phyloP scores from a whole-genome alignment of 1,140 invertebrate genomes.

The Meloidogyne exigua region DNA sequence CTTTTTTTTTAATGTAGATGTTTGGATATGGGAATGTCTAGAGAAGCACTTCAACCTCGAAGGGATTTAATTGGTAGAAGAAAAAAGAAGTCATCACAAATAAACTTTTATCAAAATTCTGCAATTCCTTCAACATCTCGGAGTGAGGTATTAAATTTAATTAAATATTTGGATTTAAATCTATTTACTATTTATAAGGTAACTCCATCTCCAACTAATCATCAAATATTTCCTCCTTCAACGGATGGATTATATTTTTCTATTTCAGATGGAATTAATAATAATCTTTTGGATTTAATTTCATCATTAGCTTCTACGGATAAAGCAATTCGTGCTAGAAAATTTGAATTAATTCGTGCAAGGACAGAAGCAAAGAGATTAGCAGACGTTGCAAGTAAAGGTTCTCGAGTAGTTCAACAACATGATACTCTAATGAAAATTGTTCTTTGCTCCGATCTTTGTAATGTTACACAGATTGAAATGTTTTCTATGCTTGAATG shows the following conservation, averaged over 20 bases:
- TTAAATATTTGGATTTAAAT: too few species aligned
- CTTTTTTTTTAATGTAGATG: slow-evolving; percentile 66
- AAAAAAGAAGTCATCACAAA: slow-evolving; percentile 21
- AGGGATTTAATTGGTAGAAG: slow-evolving; percentile 16
- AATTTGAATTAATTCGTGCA: slow-evolving; percentile 46
- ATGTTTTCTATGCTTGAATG: slow-evolving; percentile 46
- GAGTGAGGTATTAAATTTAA: slow-evolving; percentile 9
- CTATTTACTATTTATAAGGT: neutral
- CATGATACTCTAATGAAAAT: slow-evolving; percentile 35
- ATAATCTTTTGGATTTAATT: slow-evolving; percentile 37
- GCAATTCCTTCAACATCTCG: slow-evolving; percentile 7
- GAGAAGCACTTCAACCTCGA: slow-evolving; percentile 66
- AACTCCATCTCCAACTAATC: neutral
- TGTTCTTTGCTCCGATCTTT: slow-evolving; percentile 42
- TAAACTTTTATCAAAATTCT: slow-evolving; percentile 7
- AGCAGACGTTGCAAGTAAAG: slow-evolving; percentile 33
- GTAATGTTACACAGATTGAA: slow-evolving; percentile 48
- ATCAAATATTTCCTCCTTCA: neutral
- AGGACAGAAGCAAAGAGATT: slow-evolving; percentile 45
- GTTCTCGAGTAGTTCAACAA: slow-evolving; percentile 4
- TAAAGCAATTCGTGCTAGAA: slow-evolving; percentile 38
- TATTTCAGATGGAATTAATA: neutral
- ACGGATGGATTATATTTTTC: neutral
- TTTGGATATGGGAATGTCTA: slow-evolving; percentile 70
- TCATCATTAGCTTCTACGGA: slow-evolving; percentile 39